Evolutionary conservation across 2,797 vertebrate genomes (phyloP).

Genomic region (Chanos chanos): DNA sequence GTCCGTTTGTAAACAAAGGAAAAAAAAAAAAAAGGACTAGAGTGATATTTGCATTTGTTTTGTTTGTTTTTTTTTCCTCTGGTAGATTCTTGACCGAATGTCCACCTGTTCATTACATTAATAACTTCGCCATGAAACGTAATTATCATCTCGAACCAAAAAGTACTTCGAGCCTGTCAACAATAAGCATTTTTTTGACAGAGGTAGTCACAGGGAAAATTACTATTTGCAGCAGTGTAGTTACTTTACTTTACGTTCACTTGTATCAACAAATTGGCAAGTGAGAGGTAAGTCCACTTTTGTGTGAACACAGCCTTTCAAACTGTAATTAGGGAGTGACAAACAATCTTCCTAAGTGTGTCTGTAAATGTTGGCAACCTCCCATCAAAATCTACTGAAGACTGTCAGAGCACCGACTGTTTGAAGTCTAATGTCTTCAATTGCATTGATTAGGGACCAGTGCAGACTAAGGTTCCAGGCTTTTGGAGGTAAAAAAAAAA

Average conservation of each 20-base stretch:
- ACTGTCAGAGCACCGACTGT: constrained; percentile 15
- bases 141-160: too few species aligned
- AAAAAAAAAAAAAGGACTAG: too few species aligned
- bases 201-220: neutral
- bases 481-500: constrained; percentile 10
- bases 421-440: constrained; percentile 41
- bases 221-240: constrained; percentile 2
- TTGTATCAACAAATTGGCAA: constrained; percentile 19
- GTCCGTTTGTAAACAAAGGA: too few species aligned
- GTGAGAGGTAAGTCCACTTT: constrained; percentile 12
- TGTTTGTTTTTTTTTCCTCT: too few species aligned
- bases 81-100: too few species aligned
- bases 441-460: constrained; percentile 53
- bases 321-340: constrained; percentile 31
- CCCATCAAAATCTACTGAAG: constrained; percentile 10
- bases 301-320: constrained; percentile 18
- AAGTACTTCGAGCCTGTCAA: too few species aligned
- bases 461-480: constrained; percentile 32
- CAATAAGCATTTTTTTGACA: too few species aligned
- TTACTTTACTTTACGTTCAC: constrained; percentile 5
- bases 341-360: constrained; percentile 24
- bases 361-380: neutral
- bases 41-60: too few species aligned
- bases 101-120: too few species aligned
- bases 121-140: too few species aligned